Percentiles rank a stretch among this genome's conserved stretches.
Conservation (phyloP, 1,140 invertebrate species). For the Drosophila takahashii region DNA sequence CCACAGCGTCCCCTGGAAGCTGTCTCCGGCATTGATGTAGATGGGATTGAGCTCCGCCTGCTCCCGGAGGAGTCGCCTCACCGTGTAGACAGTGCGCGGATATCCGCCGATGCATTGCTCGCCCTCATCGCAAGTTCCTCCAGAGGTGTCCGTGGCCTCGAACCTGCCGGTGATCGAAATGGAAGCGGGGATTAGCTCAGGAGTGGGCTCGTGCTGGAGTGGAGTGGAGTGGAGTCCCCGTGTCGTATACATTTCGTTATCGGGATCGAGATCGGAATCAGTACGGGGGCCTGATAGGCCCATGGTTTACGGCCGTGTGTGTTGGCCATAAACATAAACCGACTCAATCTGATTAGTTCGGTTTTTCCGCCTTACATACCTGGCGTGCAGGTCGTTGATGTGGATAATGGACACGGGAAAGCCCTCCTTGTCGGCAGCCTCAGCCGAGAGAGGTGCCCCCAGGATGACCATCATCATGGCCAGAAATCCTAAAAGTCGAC, state of each 20-base stretch:
- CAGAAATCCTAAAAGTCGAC: not conserved
- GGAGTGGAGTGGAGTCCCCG: not conserved
- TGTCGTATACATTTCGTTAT: constrained; percentile 19
- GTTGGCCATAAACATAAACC: constrained; percentile 28
- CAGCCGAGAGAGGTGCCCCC: not conserved
- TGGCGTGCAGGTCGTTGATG: constrained; percentile 93
- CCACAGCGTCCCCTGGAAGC: constrained; percentile 94
- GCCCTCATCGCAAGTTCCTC: constrained; percentile 87
- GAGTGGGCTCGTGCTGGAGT: constrained; percentile 5
- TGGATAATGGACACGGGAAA: constrained; percentile 91
- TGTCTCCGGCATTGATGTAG: constrained; percentile 93
- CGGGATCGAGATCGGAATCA: constrained; percentile 33
- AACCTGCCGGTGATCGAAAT: constrained; percentile 85
- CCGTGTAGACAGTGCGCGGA: constrained; percentile 87
- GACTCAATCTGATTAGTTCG: constrained; percentile 10
- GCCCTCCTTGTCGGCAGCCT: constrained; percentile 73
- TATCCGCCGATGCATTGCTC: constrained; percentile 90
- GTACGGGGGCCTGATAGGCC: constrained; percentile 8
- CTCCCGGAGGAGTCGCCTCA: constrained; percentile 86
- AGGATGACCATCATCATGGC: constrained; percentile 1
- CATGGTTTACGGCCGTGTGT: constrained; percentile 21
- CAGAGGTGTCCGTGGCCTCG: constrained; percentile 88
- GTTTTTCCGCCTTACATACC: constrained; percentile 83
- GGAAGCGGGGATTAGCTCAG: constrained; percentile 27
- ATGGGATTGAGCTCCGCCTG: constrained; percentile 88